These are phyloP conservation scores for Molossus alvarezi DNA, from an alignment of 2,797 vertebrate genomes.

Conservation along the genomic window DNA sequence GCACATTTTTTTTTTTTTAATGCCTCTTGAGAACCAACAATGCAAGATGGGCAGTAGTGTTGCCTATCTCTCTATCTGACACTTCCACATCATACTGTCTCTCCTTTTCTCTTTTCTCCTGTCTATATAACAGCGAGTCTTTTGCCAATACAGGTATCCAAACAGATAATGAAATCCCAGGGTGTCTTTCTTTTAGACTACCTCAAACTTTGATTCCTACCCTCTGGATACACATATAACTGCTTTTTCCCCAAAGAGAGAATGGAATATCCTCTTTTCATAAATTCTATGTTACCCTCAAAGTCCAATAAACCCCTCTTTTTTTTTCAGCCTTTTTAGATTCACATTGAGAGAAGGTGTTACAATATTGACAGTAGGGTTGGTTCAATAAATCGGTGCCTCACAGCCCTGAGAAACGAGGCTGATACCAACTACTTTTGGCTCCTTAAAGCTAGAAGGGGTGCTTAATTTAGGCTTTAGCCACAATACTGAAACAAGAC, in stretches of 20 bases:
- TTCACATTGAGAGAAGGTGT: not conserved
- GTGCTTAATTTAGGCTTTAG: not conserved
- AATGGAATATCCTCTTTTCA: constrained; percentile 17
- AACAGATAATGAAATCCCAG: not conserved
- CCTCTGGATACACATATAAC: not conserved
- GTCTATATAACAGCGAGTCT: not conserved
- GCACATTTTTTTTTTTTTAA: constrained; percentile 44
- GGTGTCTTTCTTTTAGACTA: constrained; percentile 41
- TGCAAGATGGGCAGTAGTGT: not conserved
- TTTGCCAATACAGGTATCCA: not conserved
- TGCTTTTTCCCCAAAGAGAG: not conserved
- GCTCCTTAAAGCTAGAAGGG: not conserved
- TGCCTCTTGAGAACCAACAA: not conserved
- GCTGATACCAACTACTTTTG: not conserved
- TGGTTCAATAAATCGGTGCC: not conserved
- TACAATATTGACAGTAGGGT: not conserved
- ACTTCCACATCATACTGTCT: not conserved
- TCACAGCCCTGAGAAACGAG: not conserved
- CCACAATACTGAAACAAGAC: not conserved
- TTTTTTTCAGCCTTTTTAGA: not conserved
- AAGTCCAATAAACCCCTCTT: not conserved
- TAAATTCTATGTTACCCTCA: not conserved
- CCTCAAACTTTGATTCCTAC: constrained; percentile 27
- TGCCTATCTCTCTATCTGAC: not conserved
- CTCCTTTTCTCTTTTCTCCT: not conserved